A percentile compares a stretch with the other conserved stretches of the same genome.
Conservation (phyloP, 2,797 vertebrate genomes). For the Lepidocolaptes lacrymiger region DNA sequence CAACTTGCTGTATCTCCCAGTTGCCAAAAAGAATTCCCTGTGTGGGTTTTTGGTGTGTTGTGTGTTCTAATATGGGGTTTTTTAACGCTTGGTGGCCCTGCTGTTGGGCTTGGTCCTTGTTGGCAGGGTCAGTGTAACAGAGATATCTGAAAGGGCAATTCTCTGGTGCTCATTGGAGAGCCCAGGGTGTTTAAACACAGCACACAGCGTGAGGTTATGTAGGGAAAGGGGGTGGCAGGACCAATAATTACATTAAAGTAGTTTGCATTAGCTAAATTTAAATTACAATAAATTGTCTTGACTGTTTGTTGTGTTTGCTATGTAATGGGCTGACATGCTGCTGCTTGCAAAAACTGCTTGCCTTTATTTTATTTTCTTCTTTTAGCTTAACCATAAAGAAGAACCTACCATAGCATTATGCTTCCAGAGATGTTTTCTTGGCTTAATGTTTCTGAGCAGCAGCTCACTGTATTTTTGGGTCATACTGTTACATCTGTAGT, state of each 20-base stretch:
- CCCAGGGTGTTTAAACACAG: neutral
- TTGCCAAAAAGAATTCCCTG: conserved; percentile 38
- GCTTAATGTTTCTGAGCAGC: neutral
- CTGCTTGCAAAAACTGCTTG: conserved; percentile 28
- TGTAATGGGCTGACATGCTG: conserved; percentile 27
- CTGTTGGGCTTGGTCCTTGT: neutral
- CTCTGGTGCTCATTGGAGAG: neutral
- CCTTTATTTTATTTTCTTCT: neutral
- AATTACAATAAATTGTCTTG: conserved; percentile 31
- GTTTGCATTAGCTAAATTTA: conserved; percentile 21
- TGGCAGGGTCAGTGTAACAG: neutral
- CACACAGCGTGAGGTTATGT: fast-evolving
- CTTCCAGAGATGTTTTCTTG: neutral
- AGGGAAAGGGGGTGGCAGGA: neutral
- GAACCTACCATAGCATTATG: neutral
- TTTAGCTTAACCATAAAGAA: neutral
- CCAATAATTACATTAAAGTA: neutral
- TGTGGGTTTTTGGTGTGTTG: neutral
- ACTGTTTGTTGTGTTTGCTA: conserved; percentile 25
- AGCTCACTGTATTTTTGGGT: neutral
- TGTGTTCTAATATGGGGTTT: neutral
- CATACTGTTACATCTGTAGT: neutral
- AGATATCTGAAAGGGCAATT: neutral
- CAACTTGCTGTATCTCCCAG: neutral
- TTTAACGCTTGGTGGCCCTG: neutral